Percentiles rank a stretch among this genome's conserved stretches.
These are phyloP conservation scores for Ennomos quercinarius DNA, from an alignment of 2,888 invertebrate species.

Conservation along the genomic window DNA sequence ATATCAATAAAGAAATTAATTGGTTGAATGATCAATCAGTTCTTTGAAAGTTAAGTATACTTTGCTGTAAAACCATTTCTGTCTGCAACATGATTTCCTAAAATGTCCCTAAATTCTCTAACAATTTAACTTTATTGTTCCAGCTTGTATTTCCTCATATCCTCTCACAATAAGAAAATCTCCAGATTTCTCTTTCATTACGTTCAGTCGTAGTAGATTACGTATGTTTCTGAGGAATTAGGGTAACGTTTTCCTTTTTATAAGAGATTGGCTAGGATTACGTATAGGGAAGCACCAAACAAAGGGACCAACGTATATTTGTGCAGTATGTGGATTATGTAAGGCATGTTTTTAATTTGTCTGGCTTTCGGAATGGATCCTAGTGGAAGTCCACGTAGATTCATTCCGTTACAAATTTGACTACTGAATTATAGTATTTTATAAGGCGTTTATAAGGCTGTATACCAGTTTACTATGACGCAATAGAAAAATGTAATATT, in stretches of 20 bases:
- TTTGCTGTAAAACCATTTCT: too few relatives aligned
- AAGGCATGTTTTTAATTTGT: conserved; percentile 29
- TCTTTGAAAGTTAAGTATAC: too few relatives aligned
- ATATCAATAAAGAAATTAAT: too few relatives aligned
- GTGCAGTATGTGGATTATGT: conserved; percentile 14
- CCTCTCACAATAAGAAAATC: conserved; percentile 22
- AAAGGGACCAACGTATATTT: conserved; percentile 49
- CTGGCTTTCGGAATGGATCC: conserved; percentile 17
- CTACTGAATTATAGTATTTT: too few relatives aligned
- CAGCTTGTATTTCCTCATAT: conserved; percentile 12
- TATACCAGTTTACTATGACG: too few relatives aligned
- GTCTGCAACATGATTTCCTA: too few relatives aligned
- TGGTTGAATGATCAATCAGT: too few relatives aligned
- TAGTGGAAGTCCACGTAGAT: not conserved
- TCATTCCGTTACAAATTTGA: too few relatives aligned
- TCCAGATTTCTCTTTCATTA: conserved; percentile 32
- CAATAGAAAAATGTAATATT: too few relatives aligned
- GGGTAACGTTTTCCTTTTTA: conserved; percentile 59
- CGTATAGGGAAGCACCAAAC: conserved; percentile 51
- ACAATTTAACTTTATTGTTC: conserved; percentile 13
- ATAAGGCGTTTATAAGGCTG: too few relatives aligned
- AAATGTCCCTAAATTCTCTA: not conserved
- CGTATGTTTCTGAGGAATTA: conserved; percentile 53
- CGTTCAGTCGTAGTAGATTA: conserved; percentile 51
- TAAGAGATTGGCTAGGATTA: conserved; percentile 65